A percentile compares a stretch with the other conserved stretches of the same genome.
These are phyloP conservation scores for Linurgus olivaceus DNA, from an alignment of 2,797 vertebrate species.

Conservation along the genomic window DNA sequence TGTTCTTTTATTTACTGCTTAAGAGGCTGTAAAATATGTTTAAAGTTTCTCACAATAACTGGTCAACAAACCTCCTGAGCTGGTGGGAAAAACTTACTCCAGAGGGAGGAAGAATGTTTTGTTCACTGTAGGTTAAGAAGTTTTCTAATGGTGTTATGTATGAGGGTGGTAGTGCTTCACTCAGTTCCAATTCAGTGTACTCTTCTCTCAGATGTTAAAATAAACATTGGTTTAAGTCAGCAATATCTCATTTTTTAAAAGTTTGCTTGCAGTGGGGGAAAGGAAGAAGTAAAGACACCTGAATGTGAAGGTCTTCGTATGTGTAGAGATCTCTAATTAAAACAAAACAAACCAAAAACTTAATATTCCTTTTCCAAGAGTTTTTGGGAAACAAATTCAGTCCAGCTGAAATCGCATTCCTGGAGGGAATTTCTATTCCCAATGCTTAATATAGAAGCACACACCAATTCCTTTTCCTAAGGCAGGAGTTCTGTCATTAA, in stretches of 20 bases:
- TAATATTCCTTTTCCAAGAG: neutral
- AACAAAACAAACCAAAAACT: neutral
- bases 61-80: neutral
- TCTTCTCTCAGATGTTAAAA: neutral
- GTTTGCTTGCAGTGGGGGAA: neutral
- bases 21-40: neutral
- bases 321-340: neutral
- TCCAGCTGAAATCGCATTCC: neutral
- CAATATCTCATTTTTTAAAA: neutral
- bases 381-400: neutral
- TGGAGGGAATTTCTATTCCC: neutral
- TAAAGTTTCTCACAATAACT: neutral
- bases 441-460: neutral
- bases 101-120: neutral
- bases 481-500: neutral
- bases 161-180: neutral
- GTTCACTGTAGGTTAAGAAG: neutral
- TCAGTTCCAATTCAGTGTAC: neutral
- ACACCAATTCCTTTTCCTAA: neutral
- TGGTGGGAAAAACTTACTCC: neutral
- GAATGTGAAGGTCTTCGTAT: neutral
- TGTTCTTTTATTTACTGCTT: constrained; percentile 14
- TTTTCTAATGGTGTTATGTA: neutral
- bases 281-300: neutral
- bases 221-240: neutral